These are phyloP conservation scores for Sphenopsis melanotis DNA, from an alignment of 2,797 vertebrate genomes.

Conservation along the genomic window DNA sequence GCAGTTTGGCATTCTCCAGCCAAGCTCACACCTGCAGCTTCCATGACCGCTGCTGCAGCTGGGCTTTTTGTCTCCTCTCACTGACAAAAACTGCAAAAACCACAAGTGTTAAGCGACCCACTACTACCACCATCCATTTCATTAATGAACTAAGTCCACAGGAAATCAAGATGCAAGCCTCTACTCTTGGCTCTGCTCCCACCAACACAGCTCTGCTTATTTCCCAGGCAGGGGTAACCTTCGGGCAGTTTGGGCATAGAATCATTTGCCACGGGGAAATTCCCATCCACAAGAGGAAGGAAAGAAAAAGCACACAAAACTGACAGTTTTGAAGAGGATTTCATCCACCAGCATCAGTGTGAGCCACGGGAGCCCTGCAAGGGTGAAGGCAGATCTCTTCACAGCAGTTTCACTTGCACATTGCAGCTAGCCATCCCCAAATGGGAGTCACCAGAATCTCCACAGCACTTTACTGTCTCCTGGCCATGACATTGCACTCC, in stretches of 20 bases:
- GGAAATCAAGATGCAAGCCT: neutral
- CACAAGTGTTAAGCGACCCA: neutral
- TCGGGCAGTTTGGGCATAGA: neutral
- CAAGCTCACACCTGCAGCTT: slow-evolving; percentile 35
- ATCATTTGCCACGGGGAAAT: neutral
- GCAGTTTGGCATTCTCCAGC: neutral
- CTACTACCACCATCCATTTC: neutral
- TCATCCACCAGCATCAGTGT: rapidly evolving
- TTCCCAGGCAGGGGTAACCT: neutral
- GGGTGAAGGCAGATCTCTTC: neutral
- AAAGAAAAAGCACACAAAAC: neutral
- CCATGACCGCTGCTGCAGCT: neutral
- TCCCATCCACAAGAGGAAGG: neutral
- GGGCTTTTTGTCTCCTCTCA: slow-evolving; percentile 4
- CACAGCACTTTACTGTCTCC: neutral
- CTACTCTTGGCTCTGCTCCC: neutral
- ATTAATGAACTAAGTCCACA: neutral
- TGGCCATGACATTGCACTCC: neutral
- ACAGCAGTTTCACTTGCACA: neutral
- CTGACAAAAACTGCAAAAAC: neutral
- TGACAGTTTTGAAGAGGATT: neutral
- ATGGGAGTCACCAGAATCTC: neutral
- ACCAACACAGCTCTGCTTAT: rapidly evolving
- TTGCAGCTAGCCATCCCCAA: neutral
- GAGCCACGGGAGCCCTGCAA: neutral